Evolutionary conservation across 2,113 vertebrate genomes (phyloP), one percentile per base, ranked within the genome.

Genomic region (Vanacampus margaritifer): DNA sequence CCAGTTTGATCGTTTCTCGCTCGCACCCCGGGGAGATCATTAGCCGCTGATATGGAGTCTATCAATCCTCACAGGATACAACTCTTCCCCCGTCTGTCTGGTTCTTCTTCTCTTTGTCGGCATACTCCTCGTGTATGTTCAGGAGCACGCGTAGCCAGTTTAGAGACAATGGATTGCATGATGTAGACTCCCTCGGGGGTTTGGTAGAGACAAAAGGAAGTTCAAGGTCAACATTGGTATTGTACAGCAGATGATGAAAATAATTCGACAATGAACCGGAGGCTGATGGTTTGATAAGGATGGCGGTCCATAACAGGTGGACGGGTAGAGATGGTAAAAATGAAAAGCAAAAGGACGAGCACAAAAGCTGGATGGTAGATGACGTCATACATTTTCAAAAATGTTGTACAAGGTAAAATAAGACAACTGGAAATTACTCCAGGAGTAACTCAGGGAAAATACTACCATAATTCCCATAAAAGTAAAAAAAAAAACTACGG

Each of bases 11-110:
- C 66, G 84, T 84, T 83, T 79, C 75, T 81, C 77, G 72, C 76
- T 74, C 70, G 79, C 71, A 80, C 89, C 89, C 84, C 58, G 58
- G 85, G 87, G 88, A 89, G 85, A 86, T 91, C 88, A 91, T 91
- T 89, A 89, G 84, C 88, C 89, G 82, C 80, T 87, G 89, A 87
- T 89, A 85, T 83, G 87, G 84, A 88, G 86, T 88, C 86, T 85
- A 89, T 89, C 88, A 91, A 89, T 91, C 86, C 86, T 85, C 79
- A 82, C 81, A 85, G 83, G 87, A 86, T 83, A 87, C 78, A 78
- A 76, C 78, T 86, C 78, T 83, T n/a, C n/a, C 68, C 80, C 83
- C 86, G 78, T 86, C 75, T 86, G 80, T 85, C 78, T 85, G 66
- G 60, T 73, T 72, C 53, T 37, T 48, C 61, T 79, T 81, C 69